Base-by-base conservation (phyloP, 2,113 vertebrate species). In the Cacatua alba region DNA sequence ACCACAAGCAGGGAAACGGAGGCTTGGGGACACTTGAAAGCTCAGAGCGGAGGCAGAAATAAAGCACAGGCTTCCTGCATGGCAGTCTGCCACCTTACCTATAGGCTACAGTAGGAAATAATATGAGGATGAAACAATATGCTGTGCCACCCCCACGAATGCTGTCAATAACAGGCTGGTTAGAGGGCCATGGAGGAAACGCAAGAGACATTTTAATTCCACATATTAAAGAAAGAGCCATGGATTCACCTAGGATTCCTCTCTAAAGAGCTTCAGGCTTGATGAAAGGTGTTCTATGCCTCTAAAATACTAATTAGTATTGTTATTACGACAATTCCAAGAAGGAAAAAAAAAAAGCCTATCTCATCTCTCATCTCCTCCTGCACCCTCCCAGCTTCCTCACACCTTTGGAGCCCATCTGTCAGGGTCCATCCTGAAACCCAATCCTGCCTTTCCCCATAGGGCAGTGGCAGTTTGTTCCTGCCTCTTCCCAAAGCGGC, bases 341-440 rank as follows among this genome's bases (percentile, higher is more conserved):
- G 59, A 67, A 59, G 17, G 24, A 44, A 31, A 49, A 57, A 55
- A 46, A 46, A 68, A 87, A 71, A 75, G 18, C 65, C 17, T 59
- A 12, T 53, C 78, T 86, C 11, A 2, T 82, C 78, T 87, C 57
- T 94, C 41, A 37, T 69, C 71, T 71, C n/a, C 51, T 70, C 15
- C 10, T 26, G 29, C 6, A 28, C 52, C 46, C 83, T 74, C 53
- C 37, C 79, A 80, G 53, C 59, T 83, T 86, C 52, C 76, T 74
- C 67, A 59, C 84, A 92, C 91, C 92, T 96, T 96, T 87, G 6
- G 64, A 96, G 78, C 43, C 95, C 88, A 96, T 95, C 97, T 97
- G 90, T 72, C 97, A 96, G 84, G 86, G 82, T 94, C 82, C 7
- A 3, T 86, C 88, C 89, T 92, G 86, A 94, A 91, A 91, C 69